Percentiles rank a stretch among this genome's conserved stretches.
Evolutionary conservation across 2,113 vertebrate genomes (phyloP).

Genomic region (Ursus arctos): DNA sequence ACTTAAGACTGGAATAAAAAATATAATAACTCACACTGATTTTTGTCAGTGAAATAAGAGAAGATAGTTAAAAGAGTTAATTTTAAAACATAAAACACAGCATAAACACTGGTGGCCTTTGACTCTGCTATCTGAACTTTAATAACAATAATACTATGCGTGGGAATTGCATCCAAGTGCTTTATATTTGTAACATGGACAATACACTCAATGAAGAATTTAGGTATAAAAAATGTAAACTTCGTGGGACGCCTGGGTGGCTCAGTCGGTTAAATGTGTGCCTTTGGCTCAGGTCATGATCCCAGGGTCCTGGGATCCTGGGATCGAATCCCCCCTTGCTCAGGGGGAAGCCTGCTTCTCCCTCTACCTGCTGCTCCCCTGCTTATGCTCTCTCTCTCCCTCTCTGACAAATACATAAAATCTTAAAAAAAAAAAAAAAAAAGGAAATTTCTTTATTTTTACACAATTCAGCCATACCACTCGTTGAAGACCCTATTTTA

Average conservation of each 20-base stretch:
- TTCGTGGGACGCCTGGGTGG: not conserved
- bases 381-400: too few relatives aligned
- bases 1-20: constrained; percentile 15
- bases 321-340: too few relatives aligned
- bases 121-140: not conserved
- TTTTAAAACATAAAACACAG: constrained; percentile 26
- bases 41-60: constrained; percentile 47
- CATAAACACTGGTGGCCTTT: not conserved
- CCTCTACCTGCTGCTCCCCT: too few relatives aligned
- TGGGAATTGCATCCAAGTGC: not conserved
- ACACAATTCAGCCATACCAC: not conserved
- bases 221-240: not conserved
- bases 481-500: not conserved
- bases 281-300: too few relatives aligned
- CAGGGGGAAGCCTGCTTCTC: too few relatives aligned
- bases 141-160: not conserved
- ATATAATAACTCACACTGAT: not conserved
- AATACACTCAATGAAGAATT: not conserved
- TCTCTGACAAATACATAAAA: too few relatives aligned
- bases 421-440: not conserved
- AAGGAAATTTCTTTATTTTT: not conserved
- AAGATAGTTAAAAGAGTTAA: not conserved
- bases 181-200: not conserved
- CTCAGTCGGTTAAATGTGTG: too few relatives aligned
- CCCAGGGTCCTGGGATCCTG: too few relatives aligned